These are phyloP conservation scores for Beroe ovata DNA, from an alignment of 37 sponge, comb jelly and placozoan species.

Conservation along the genomic window DNA sequence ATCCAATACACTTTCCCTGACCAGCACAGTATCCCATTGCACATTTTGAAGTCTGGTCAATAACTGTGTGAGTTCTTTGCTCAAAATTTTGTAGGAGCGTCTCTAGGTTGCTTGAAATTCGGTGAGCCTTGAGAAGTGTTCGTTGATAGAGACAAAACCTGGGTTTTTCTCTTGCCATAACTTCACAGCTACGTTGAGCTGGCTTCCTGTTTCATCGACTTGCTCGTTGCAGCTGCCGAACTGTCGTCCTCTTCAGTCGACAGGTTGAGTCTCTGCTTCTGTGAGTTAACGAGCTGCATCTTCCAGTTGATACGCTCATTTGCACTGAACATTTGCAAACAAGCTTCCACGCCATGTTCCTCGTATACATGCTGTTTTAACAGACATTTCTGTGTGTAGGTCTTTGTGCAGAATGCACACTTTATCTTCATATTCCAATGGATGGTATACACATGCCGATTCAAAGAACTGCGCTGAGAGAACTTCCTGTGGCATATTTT, in stretches of 20 bases:
- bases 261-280: constrained; percentile 55
- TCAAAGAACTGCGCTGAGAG: constrained; percentile 47
- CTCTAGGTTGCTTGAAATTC: not conserved
- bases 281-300: constrained; percentile 64
- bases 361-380: constrained; percentile 62
- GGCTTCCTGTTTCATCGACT: constrained; percentile 55
- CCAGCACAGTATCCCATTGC: too few species aligned
- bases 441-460: constrained; percentile 66
- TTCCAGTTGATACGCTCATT: constrained; percentile 67
- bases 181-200: constrained; percentile 40
- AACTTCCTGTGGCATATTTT: constrained; percentile 64
- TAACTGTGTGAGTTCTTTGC: too few species aligned
- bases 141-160: not conserved
- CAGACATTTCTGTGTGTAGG: constrained; percentile 67
- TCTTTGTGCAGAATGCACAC: constrained; percentile 65
- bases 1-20: too few species aligned
- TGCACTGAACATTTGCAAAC: constrained; percentile 61
- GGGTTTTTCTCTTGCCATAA: not conserved
- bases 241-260: constrained; percentile 17
- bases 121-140: not conserved
- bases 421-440: constrained; percentile 67
- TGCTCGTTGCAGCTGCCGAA: not conserved
- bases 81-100: not conserved
- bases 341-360: constrained; percentile 62
- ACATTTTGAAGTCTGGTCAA: too few species aligned